A percentile compares a stretch with the other conserved stretches of the same genome.
Conservation (phyloP, 2,888 invertebrate species). For the Mesorhabditis spiculigera region DNA sequence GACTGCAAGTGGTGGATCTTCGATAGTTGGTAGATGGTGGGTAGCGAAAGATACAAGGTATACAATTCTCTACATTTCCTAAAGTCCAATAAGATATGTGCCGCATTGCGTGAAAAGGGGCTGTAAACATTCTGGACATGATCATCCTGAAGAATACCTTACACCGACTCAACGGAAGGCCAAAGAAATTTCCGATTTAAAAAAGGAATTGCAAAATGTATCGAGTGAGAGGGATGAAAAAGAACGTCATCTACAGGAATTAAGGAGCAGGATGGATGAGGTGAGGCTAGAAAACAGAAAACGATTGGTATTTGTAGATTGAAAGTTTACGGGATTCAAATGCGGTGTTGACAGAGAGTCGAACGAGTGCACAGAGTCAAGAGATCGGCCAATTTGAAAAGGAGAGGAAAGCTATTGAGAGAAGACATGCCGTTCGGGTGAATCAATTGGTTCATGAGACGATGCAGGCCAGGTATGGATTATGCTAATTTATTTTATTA, state of each 20-base stretch:
- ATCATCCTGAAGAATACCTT: slow-evolving; percentile 42
- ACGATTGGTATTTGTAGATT: slow-evolving; percentile 21
- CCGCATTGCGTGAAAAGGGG: slow-evolving; percentile 53
- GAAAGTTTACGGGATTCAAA: slow-evolving; percentile 35
- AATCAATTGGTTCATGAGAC: slow-evolving; percentile 53
- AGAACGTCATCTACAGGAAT: slow-evolving; percentile 49
- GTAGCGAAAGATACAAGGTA: slow-evolving; percentile 52
- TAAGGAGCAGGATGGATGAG: slow-evolving; percentile 53
- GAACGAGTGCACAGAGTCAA: slow-evolving; percentile 25
- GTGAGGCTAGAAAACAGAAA: slow-evolving; percentile 21
- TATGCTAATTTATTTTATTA: not conserved
- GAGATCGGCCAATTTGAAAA: slow-evolving; percentile 24
- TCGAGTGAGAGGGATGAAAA: slow-evolving; percentile 46
- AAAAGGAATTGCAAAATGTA: slow-evolving; percentile 41
- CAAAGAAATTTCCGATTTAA: slow-evolving; percentile 29
- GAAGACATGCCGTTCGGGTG: slow-evolving; percentile 49
- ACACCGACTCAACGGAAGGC: slow-evolving; percentile 56
- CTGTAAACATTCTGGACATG: slow-evolving; percentile 43
- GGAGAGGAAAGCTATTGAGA: slow-evolving; percentile 46
- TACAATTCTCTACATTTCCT: not conserved
- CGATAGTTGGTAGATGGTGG: slow-evolving; percentile 56
- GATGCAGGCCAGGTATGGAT: slow-evolving; percentile 38
- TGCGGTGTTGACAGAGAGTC: slow-evolving; percentile 27
- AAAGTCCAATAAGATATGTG: slow-evolving; percentile 32
- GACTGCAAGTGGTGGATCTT: slow-evolving; percentile 40